A percentile compares a stretch with the other conserved stretches of the same genome.
These are phyloP conservation scores for Scolopax bukidnonensis DNA, from an alignment of 2,797 vertebrate genomes.

Conservation along the genomic window DNA sequence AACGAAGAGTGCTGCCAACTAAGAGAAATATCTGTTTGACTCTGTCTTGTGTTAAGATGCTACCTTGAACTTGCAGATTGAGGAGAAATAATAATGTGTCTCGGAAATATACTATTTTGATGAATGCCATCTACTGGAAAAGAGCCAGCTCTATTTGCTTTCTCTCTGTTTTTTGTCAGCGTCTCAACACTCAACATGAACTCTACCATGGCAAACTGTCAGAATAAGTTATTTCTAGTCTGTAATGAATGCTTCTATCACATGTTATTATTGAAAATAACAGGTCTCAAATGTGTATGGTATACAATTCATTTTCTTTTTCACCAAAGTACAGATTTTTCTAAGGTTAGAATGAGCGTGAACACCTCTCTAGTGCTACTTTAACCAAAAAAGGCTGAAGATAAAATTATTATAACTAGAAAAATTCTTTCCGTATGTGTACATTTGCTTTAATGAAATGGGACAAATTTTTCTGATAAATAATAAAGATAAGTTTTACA, in stretches of 20 bases:
- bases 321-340: background rate
- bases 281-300: constrained; percentile 48
- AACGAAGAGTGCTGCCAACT: background rate
- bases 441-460: background rate
- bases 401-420: background rate
- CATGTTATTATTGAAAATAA: constrained; percentile 74
- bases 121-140: constrained; percentile 58
- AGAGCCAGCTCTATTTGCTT: constrained; percentile 52
- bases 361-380: background rate
- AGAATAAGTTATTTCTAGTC: constrained; percentile 70
- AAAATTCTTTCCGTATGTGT: background rate
- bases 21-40: background rate
- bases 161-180: constrained; percentile 67
- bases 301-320: constrained; percentile 56
- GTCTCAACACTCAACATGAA: constrained; percentile 58
- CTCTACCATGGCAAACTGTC: constrained; percentile 52
- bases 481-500: background rate
- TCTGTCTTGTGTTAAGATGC: constrained; percentile 36
- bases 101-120: constrained; percentile 41
- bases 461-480: background rate
- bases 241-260: constrained; percentile 63
- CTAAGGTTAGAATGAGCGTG: constrained; percentile 6
- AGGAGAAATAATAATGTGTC: constrained; percentile 45
- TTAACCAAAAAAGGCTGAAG: background rate
- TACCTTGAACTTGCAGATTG: constrained; percentile 65